A percentile compares a stretch with the other conserved stretches of the same genome.
These are phyloP conservation scores for Parauchenoglanis punctatus DNA, from an alignment of 2,797 vertebrate genomes.

Conservation along the genomic window DNA sequence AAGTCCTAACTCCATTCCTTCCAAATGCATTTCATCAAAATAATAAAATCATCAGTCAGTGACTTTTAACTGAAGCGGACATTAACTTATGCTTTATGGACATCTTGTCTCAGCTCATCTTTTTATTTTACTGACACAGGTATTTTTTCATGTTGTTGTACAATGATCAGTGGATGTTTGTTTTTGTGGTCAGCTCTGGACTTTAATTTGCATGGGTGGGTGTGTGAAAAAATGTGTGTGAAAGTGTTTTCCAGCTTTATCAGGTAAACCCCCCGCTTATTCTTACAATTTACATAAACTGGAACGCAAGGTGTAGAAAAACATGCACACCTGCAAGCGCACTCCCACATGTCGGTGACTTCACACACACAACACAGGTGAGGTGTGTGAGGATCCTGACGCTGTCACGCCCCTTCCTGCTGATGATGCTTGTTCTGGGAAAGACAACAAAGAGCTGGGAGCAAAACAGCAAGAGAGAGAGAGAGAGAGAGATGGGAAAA, in stretches of 20 bases:
- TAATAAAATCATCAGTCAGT: background rate
- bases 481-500: conserved; percentile 30
- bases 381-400: conserved; percentile 41
- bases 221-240: conserved; percentile 44
- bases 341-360: conserved; percentile 25
- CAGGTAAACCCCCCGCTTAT: conserved; percentile 26
- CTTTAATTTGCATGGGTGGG: conserved; percentile 57
- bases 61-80: background rate
- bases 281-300: conserved; percentile 44
- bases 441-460: conserved; percentile 52
- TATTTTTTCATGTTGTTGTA: background rate
- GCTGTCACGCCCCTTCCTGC: conserved; percentile 41
- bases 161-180: conserved; percentile 11
- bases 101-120: background rate
- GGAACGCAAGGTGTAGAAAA: conserved; percentile 33
- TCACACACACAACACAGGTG: conserved; percentile 43
- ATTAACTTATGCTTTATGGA: background rate
- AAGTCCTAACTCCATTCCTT: background rate
- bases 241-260: conserved; percentile 62
- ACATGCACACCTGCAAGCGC: conserved; percentile 37
- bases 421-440: conserved; percentile 53
- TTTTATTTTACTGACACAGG: background rate
- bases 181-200: conserved; percentile 54
- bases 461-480: conserved; percentile 19
- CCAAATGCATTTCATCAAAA: background rate